Base-by-base conservation (phyloP, 2,113 vertebrate species). In the Pterocles gutturalis region DNA sequence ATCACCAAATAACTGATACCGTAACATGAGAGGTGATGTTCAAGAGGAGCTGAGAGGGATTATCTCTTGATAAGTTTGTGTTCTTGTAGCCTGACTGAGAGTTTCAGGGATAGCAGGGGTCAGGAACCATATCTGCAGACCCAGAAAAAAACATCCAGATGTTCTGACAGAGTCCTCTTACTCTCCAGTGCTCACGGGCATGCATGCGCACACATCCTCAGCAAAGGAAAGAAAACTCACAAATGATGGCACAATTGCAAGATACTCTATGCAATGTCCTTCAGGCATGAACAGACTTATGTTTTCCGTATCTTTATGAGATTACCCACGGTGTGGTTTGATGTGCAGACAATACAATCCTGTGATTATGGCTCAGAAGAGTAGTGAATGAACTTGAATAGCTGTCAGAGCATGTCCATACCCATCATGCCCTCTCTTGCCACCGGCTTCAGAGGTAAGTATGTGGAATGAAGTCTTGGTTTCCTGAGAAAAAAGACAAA, bases 181-280 rank as follows among this genome's bases (percentile, higher is more conserved):
- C 36, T 70, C 21, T 94, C 46, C 66, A 31, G n/a, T 73, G 22
- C 20, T 48, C 5, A 1, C 33, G 29, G 21, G 28, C 33, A 9
- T 31, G 26, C 6, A 17, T 6, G 5, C 2, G 5, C 19, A 9
- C 7, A 8, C 28, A 4, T 20, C 17, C 28, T 61, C 69, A 67
- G 71, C 28, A 81, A 81, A 78, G 6, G 31, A 43, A 89, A 90
- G 28, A 69, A 80, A 64, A 1, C 53, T 90, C 34, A 53, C 18
- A 83, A 31, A 61, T 1, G 3, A 66, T 41, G 38, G 14, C 46
- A 61, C 0, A 1, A 61, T n/a, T 73, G 25, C 51, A 84, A 83
- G 72, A 77, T 65, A 88, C 22, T 60, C 66, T 46, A 67, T 0
- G 0, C 16, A 75, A 24, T 0, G 0, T 33, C 36, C 33, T 71